Evolutionary conservation across 2,797 vertebrate genomes (phyloP).

Genomic region (Glossophaga mutica): DNA sequence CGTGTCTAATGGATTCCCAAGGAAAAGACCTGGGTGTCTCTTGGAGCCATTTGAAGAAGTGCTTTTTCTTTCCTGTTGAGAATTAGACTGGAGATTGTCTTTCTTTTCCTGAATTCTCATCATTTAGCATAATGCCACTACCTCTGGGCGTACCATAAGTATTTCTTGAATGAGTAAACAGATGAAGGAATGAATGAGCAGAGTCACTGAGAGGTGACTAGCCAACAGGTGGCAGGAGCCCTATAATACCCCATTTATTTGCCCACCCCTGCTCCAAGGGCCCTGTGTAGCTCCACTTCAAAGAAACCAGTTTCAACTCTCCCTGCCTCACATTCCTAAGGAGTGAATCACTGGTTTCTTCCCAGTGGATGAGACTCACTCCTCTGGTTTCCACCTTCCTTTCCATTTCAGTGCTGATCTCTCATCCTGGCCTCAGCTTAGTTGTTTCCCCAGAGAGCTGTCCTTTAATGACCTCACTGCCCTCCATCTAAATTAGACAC

Average conservation of each 20-base stretch:
- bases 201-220: background rate
- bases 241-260: background rate
- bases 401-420: background rate
- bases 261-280: background rate
- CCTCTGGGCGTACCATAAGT: background rate
- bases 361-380: background rate
- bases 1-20: background rate
- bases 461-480: background rate
- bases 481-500: background rate
- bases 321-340: slow-evolving; percentile 18
- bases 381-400: slow-evolving; percentile 10
- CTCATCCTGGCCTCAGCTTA: background rate
- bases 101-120: background rate
- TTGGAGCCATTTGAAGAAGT: background rate
- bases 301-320: slow-evolving; percentile 4
- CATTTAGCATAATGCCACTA: background rate
- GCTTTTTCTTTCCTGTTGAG: background rate
- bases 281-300: background rate
- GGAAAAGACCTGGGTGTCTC: background rate
- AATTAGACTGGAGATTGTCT: background rate
- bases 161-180: slow-evolving; percentile 15
- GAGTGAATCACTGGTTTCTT: slow-evolving; percentile 47
- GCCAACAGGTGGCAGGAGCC: background rate
- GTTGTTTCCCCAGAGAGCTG: background rate
- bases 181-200: background rate